Conservation (phyloP, 92 coral and sea anemone species). For the Paragorgia papillata region DNA sequence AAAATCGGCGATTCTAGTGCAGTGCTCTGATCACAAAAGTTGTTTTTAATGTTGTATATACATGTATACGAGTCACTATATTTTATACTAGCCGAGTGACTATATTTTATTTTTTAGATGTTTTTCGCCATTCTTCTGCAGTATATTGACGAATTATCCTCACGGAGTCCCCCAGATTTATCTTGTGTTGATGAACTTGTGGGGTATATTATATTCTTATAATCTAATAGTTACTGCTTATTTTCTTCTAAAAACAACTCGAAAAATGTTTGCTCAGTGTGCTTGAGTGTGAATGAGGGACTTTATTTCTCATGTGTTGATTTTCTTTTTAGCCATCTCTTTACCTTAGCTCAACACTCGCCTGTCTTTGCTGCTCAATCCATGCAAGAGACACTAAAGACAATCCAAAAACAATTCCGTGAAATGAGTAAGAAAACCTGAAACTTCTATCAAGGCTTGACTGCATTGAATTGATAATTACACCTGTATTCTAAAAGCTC, state of each 20-base stretch:
- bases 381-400: conserved; percentile 71
- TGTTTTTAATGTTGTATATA: too few relatives aligned
- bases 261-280: too few relatives aligned
- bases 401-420: conserved; percentile 60
- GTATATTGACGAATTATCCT: conserved; percentile 66
- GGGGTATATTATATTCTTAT: conserved; percentile 42
- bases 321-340: conserved; percentile 65
- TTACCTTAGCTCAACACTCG: conserved; percentile 86
- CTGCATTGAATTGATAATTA: too few relatives aligned
- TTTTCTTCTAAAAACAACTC: background rate
- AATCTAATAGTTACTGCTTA: background rate
- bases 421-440: conserved; percentile 10
- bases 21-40: too few relatives aligned
- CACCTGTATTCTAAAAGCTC: too few relatives aligned
- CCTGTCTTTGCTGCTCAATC: conserved; percentile 67
- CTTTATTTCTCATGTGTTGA: too few relatives aligned
- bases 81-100: too few relatives aligned
- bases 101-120: conserved; percentile 58
- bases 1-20: too few relatives aligned
- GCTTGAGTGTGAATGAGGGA: too few relatives aligned
- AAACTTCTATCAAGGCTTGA: too few relatives aligned
- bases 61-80: too few relatives aligned
- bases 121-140: conserved; percentile 76
- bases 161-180: conserved; percentile 61
- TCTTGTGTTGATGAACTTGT: conserved; percentile 62